Conservation (phyloP, 1,140 invertebrate species). For the Aphis gossypii region DNA sequence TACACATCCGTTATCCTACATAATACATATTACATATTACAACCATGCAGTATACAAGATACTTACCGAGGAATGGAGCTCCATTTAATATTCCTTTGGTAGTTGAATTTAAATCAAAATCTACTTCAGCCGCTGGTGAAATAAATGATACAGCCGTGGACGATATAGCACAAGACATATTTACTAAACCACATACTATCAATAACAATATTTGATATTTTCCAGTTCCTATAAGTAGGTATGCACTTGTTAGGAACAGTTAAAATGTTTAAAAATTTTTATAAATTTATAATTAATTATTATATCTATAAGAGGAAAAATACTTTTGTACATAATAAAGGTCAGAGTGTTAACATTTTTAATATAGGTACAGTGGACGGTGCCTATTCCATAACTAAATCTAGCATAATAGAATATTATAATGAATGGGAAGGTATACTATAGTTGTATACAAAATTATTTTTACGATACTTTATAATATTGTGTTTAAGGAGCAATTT, state of each 20-base stretch:
- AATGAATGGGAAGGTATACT: no score
- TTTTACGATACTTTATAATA: no score
- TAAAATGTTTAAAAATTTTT: neutral
- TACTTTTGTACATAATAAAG: neutral
- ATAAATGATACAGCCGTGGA: conserved; percentile 22
- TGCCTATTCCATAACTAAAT: no score
- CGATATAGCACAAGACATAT: conserved; percentile 44
- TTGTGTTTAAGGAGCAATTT: no score
- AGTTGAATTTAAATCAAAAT: conserved; percentile 17
- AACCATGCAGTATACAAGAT: neutral
- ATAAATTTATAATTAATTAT: neutral
- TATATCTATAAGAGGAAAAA: neutral
- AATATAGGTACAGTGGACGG: no score
- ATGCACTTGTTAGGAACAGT: no score
- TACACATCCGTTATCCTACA: no score
- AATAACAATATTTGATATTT: conserved; percentile 23
- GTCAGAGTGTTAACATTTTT: neutral
- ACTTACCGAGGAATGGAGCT: conserved; percentile 29
- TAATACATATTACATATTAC: no score
- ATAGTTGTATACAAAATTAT: no score
- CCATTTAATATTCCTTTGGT: conserved; percentile 36
- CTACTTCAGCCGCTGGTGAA: neutral
- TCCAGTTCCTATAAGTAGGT: conserved; percentile 13
- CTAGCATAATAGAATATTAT: no score
- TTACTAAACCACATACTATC: conserved; percentile 29